These are phyloP conservation scores for Tonatia bakeri DNA, from an alignment of 2,113 vertebrate genomes.

Conservation along the genomic window DNA sequence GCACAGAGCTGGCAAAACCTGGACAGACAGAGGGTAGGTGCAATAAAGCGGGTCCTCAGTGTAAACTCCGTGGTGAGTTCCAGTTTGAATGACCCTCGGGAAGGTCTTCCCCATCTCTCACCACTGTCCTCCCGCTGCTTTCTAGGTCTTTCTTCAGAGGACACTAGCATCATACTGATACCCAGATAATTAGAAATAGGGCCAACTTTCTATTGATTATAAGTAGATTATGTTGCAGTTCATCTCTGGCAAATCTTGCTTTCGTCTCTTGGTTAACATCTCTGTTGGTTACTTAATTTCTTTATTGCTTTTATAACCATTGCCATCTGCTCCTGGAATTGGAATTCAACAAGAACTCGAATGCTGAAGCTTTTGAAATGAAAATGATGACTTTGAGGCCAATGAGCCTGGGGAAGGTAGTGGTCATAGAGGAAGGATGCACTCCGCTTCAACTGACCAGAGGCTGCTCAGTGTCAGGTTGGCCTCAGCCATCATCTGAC, in stretches of 20 bases:
- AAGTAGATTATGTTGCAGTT: constrained; percentile 62
- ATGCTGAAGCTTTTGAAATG: constrained; percentile 24
- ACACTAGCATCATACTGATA: not conserved
- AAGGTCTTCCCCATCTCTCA: not conserved
- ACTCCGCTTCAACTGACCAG: not conserved
- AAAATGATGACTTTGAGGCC: constrained; percentile 16
- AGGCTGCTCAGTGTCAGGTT: not conserved
- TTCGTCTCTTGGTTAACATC: constrained; percentile 63
- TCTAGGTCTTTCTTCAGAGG: not conserved
- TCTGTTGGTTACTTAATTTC: constrained; percentile 69
- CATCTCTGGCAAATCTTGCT: constrained; percentile 65
- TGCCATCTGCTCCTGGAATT: constrained; percentile 61
- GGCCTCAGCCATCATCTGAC: not conserved
- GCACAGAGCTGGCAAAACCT: not conserved
- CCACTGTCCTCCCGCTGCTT: not conserved
- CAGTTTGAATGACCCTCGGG: not conserved
- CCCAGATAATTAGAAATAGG: constrained; percentile 38
- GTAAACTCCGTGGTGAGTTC: not conserved
- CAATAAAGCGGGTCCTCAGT: not conserved
- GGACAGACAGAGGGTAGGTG: not conserved
- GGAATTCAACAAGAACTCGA: constrained; percentile 37
- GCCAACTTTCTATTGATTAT: constrained; percentile 60
- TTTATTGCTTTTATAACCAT: constrained; percentile 68
- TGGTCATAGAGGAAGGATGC: not conserved
- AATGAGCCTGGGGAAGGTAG: not conserved